phyloP scores from a whole-genome alignment of 2,888 invertebrate genomes.

The Nephrocerus scutellatus region DNA sequence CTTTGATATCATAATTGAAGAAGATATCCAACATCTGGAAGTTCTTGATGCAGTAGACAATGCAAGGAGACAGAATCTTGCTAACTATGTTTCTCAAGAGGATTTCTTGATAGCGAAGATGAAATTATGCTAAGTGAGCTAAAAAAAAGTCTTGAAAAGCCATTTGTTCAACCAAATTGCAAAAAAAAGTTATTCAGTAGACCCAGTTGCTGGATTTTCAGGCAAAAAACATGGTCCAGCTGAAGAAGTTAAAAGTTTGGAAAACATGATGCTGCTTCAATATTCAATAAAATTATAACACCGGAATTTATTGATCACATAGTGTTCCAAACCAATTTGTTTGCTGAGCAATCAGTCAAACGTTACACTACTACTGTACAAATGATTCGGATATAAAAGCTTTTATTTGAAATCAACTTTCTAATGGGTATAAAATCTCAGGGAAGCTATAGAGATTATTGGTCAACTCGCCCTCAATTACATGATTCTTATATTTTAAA shows the following conservation, averaged over 20 bases:
- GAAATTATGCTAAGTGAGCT: conserved; percentile 2
- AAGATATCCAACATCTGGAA: not conserved
- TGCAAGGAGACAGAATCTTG: not conserved
- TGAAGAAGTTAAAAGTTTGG: conserved; percentile 5
- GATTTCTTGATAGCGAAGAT: conserved; percentile 4
- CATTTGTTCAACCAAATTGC: conserved; percentile 3
- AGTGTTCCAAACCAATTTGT: conserved; percentile 7
- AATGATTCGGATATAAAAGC: conserved; percentile 5
- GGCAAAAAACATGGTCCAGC: too few relatives aligned
- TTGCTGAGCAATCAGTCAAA: conserved; percentile 5
- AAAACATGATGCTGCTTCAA: conserved; percentile 6
- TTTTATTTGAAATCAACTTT: conserved; percentile 8
- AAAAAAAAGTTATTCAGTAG: conserved; percentile 4
- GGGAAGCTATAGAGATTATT: conserved; percentile 5
- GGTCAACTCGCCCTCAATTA: conserved; percentile 6
- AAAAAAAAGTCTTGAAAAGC: too few relatives aligned
- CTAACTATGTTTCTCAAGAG: conserved; percentile 3
- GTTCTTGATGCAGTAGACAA: not conserved
- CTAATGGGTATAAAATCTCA: conserved; percentile 4
- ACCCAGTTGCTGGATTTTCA: conserved; percentile 5
- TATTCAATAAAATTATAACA: conserved; percentile 5
- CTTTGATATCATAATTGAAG: not conserved
- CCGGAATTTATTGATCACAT: conserved; percentile 6
- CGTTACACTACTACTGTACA: not conserved
- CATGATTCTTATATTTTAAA: conserved; percentile 3